phyloP scores from a whole-genome alignment of 2,797 vertebrate species.

The Sus cebifrons region DNA sequence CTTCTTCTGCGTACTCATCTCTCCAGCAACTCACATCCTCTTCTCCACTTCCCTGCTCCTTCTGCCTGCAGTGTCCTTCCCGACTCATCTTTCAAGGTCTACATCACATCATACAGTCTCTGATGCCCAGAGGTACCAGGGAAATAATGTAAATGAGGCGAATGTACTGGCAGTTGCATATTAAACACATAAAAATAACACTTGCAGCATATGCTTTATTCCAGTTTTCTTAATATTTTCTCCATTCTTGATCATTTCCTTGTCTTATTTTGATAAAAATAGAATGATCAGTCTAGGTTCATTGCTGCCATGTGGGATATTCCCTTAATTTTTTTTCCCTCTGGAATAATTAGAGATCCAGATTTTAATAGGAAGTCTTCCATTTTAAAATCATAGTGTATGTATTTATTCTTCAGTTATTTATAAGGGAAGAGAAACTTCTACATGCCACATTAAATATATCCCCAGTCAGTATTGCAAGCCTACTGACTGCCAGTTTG shows the following conservation, averaged over 20 bases:
- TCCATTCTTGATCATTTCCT: background rate
- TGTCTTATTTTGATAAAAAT: background rate
- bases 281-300: background rate
- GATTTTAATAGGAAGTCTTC: background rate
- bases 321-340: background rate
- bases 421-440: background rate
- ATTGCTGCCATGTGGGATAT: fast-evolving
- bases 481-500: background rate
- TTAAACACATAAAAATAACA: conserved; percentile 37
- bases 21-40: background rate
- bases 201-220: background rate
- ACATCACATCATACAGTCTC: background rate
- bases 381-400: background rate
- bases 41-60: background rate
- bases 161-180: background rate
- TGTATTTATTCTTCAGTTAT: background rate
- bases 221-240: background rate
- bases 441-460: too few relatives aligned
- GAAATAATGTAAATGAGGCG: background rate
- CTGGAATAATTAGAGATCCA: background rate
- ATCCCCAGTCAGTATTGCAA: background rate
- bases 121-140: background rate
- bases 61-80: background rate
- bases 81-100: conserved; percentile 11
- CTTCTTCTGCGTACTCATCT: background rate